These are phyloP conservation scores for Pangasius larnaudii DNA, from an alignment of 2,797 vertebrate genomes.

Conservation along the genomic window DNA sequence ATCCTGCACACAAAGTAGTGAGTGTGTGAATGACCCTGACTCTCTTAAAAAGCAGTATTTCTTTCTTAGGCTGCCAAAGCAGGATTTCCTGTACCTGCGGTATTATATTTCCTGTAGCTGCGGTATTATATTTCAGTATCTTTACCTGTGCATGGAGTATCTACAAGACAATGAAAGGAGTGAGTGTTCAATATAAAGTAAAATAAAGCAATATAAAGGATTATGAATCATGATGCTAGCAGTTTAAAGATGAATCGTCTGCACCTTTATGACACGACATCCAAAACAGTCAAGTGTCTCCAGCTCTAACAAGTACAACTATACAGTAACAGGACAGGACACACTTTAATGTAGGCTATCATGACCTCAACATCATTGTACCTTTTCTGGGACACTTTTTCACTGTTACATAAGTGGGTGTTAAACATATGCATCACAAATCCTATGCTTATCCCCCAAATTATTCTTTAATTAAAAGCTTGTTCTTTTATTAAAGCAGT, in stretches of 20 bases:
- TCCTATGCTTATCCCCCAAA: no score
- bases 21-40: neutral
- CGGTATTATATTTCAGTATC: neutral
- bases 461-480: neutral
- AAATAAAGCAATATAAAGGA: neutral
- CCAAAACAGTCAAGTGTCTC: slow-evolving; percentile 6
- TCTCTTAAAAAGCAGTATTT: neutral
- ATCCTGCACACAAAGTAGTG: neutral
- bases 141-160: neutral
- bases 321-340: neutral
- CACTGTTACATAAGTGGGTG: neutral
- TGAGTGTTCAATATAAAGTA: neutral
- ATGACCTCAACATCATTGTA: neutral
- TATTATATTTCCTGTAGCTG: neutral
- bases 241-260: slow-evolving; percentile 9
- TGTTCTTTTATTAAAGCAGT: neutral
- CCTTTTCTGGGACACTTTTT: neutral
- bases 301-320: neutral
- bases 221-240: neutral
- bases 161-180: slow-evolving; percentile 2
- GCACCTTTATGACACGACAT: neutral
- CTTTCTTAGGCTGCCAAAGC: neutral
- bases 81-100: neutral
- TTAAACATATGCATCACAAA: neutral
- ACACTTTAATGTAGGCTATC: neutral